Evolutionary conservation across 2,113 vertebrate species (phyloP).

Genomic region (Engystomops pustulosus): DNA sequence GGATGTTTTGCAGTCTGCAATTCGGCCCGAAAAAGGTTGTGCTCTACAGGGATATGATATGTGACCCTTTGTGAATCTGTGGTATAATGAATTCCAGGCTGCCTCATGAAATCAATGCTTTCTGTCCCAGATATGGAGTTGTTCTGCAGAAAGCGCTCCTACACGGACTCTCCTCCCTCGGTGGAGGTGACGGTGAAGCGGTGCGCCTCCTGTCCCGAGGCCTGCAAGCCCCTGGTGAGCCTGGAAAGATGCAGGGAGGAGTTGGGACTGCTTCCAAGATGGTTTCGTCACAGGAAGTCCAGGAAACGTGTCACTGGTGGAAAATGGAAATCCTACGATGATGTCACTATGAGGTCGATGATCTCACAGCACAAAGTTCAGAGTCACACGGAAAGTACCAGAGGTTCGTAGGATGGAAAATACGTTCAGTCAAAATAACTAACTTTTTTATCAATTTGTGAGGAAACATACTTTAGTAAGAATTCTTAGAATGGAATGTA

Average conservation of each 20-base stretch:
- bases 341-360: background rate
- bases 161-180: constrained; percentile 6
- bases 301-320: background rate
- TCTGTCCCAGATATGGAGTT: constrained; percentile 51
- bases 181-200: constrained; percentile 31
- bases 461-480: too few species aligned
- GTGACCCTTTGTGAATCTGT: background rate
- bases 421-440: too few species aligned
- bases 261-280: background rate
- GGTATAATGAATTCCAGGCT: background rate
- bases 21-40: too few species aligned
- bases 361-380: background rate
- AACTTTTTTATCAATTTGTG: too few species aligned
- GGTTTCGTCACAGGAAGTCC: background rate
- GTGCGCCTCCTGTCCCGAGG: constrained; percentile 14
- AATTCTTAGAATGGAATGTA: too few species aligned
- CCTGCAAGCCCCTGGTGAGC: background rate
- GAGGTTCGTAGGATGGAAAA: too few species aligned
- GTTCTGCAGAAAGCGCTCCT: constrained; percentile 38
- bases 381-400: background rate
- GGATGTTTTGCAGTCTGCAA: too few species aligned
- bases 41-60: too few species aligned
- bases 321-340: constrained; percentile 38
- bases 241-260: background rate
- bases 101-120: background rate